These are phyloP conservation scores for Geotria australis DNA, from an alignment of 2,797 vertebrate genomes.

Conservation along the genomic window DNA sequence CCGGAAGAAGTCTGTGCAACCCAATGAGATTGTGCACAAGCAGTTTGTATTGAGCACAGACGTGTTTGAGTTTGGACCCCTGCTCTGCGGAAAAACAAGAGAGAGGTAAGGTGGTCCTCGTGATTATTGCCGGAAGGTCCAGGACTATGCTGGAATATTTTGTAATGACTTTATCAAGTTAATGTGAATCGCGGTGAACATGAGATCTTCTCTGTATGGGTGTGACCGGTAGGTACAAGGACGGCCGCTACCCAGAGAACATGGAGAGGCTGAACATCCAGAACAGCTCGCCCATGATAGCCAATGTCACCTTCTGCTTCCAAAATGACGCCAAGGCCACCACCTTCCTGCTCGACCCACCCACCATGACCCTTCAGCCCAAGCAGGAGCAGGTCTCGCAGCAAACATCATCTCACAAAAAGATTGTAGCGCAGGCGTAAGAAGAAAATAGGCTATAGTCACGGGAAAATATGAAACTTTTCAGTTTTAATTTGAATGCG, in stretches of 20 bases:
- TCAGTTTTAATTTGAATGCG: too few species aligned
- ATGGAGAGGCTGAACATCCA: constrained; percentile 26
- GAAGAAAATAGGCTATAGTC: too few species aligned
- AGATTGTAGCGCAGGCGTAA: too few species aligned
- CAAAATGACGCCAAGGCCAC: constrained; percentile 24
- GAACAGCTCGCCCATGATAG: constrained; percentile 24
- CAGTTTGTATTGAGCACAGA: constrained; percentile 19
- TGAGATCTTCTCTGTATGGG: neutral
- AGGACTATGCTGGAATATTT: too few species aligned
- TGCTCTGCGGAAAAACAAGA: constrained; percentile 57
- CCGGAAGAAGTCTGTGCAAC: constrained; percentile 10
- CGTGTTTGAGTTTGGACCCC: constrained; percentile 48
- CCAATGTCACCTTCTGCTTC: constrained; percentile 32
- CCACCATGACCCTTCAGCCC: constrained; percentile 26
- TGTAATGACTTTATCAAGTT: neutral
- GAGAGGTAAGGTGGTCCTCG: constrained; percentile 19
- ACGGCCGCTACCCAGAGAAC: constrained; percentile 26
- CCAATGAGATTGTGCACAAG: constrained; percentile 19
- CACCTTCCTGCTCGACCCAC: constrained; percentile 37
- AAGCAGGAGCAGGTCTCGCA: constrained; percentile 25
- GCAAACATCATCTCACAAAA: neutral
- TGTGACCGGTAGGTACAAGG: constrained; percentile 30
- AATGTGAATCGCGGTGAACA: neutral
- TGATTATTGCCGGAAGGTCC: too few species aligned
- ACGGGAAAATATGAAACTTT: too few species aligned